Evolutionary conservation across 2,113 vertebrate species (phyloP).

Genomic region (Carlito syrichta): DNA sequence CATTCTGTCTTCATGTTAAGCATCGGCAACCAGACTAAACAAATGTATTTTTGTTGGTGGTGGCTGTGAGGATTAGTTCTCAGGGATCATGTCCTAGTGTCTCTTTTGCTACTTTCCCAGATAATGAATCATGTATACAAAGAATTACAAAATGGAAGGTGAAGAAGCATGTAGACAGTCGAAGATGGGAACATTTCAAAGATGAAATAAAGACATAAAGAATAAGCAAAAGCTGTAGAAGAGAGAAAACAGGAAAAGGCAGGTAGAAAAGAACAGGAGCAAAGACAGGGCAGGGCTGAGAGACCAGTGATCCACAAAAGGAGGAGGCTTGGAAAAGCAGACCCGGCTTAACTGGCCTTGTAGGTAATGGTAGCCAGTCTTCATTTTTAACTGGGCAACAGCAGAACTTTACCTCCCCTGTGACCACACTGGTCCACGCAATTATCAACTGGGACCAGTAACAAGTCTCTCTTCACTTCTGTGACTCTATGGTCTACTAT

Average conservation of each 20-base stretch:
- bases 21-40: background rate
- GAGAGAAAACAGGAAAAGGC: background rate
- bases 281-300: background rate
- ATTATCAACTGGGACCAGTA: background rate
- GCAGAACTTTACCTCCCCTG: background rate
- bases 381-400: background rate
- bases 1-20: background rate
- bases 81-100: background rate
- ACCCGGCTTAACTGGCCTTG: background rate
- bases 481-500: background rate
- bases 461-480: background rate
- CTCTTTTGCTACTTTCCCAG: background rate
- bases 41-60: background rate
- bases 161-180: too few species aligned
- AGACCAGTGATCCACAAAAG: background rate
- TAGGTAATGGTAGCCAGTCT: background rate
- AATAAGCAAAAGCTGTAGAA: background rate
- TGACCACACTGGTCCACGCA: background rate
- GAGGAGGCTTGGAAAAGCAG: background rate
- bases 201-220: background rate
- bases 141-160: background rate
- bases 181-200: background rate
- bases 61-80: background rate
- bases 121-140: background rate
- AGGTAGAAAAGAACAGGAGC: background rate